Percentiles rank a stretch among this genome's conserved stretches.
Conservation (phyloP, 2,113 vertebrate genomes). For the Okapia johnstoni region DNA sequence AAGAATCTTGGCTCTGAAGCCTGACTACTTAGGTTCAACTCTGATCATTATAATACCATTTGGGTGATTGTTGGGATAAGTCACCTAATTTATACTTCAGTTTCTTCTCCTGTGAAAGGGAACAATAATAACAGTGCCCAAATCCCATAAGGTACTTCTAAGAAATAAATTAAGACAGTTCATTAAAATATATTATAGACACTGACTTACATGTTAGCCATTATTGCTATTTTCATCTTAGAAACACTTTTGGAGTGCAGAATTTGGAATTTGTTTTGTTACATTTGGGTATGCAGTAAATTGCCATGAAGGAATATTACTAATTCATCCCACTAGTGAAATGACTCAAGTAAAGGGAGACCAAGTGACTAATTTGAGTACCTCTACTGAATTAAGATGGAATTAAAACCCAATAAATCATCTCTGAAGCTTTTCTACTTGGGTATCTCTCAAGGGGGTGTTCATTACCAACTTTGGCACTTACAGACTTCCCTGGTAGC, state of each 20-base stretch:
- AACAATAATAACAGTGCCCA: neutral
- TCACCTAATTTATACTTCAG: neutral
- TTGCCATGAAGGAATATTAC: constrained; percentile 5
- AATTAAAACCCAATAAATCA: neutral
- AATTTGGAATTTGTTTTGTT: neutral
- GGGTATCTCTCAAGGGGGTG: neutral
- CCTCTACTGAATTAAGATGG: constrained; percentile 3
- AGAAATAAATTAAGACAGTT: constrained; percentile 1
- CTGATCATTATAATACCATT: neutral
- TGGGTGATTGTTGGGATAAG: neutral
- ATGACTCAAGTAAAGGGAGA: constrained; percentile 28
- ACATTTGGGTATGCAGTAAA: constrained; percentile 2
- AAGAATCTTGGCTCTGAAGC: neutral
- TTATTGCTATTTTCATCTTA: neutral
- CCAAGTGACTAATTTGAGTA: neutral
- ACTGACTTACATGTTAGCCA: neutral
- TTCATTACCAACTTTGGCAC: neutral
- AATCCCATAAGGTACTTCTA: neutral
- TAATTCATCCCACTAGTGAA: constrained; percentile 11
- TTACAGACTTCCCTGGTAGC: neutral
- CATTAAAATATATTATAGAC: neutral
- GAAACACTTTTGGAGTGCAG: neutral
- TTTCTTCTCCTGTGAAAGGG: neutral
- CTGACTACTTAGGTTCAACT: neutral
- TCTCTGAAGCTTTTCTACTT: neutral